A percentile compares a stretch with the other conserved stretches of the same genome.
Conservation (phyloP, 1,140 invertebrate genomes). For the Reticulitermes speratus region DNA sequence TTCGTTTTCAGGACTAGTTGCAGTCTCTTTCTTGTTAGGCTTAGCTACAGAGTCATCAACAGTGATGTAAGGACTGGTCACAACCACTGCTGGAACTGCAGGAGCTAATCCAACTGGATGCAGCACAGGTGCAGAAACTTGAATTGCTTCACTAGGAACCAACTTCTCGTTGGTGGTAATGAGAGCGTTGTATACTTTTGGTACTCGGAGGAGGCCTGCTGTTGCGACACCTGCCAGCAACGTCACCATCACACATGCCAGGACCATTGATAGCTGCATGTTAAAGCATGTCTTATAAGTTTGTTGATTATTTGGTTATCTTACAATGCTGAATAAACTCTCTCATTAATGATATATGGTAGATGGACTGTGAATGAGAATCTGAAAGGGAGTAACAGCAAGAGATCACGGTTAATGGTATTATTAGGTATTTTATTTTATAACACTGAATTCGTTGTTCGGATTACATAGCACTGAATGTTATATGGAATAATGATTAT, state of each 20-base stretch:
- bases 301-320: neutral
- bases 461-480: too few relatives aligned
- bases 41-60: neutral
- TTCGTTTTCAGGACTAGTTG: neutral
- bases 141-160: constrained; percentile 26
- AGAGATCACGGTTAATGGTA: too few relatives aligned
- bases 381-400: too few relatives aligned
- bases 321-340: too few relatives aligned
- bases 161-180: constrained; percentile 30
- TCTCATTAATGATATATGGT: too few relatives aligned
- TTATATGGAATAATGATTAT: too few relatives aligned
- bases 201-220: constrained; percentile 25
- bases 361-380: too few relatives aligned
- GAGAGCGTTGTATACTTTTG: constrained; percentile 33
- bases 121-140: constrained; percentile 25
- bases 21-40: neutral
- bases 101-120: neutral
- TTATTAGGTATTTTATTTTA: too few relatives aligned
- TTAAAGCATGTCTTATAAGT: neutral
- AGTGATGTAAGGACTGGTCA: neutral
- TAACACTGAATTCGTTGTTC: too few relatives aligned
- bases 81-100: neutral
- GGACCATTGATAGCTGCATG: constrained; percentile 3
- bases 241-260: constrained; percentile 35
- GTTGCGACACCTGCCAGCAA: constrained; percentile 32